Conservation (phyloP, 2,888 invertebrate species). For the Sicus ferrugineus region DNA sequence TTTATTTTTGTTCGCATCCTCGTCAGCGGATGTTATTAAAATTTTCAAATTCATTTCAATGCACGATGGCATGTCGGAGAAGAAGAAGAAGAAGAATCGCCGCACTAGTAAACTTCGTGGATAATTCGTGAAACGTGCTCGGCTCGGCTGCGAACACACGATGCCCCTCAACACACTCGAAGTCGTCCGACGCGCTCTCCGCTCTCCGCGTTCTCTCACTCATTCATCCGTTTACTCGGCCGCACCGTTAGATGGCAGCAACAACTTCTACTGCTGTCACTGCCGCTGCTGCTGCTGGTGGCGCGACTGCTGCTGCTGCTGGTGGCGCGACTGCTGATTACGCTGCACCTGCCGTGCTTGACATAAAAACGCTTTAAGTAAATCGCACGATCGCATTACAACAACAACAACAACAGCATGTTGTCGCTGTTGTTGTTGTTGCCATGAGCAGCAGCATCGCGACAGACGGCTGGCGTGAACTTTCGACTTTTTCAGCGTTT, state of each 20-base stretch:
- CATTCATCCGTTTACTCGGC: background rate
- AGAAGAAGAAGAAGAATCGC: background rate
- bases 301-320: background rate
- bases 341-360: background rate
- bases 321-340: background rate
- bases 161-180: background rate
- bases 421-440: background rate
- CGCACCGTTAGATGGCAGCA: background rate
- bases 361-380: background rate
- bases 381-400: background rate
- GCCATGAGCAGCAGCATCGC: background rate
- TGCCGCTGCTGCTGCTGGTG: background rate
- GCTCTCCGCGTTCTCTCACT: background rate
- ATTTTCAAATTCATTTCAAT: constrained; percentile 10
- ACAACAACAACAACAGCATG: background rate
- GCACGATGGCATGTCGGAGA: background rate
- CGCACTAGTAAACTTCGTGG: background rate
- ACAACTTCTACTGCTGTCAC: background rate
- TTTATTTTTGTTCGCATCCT: too few species aligned
- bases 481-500: background rate
- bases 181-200: background rate
- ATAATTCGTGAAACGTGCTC: constrained; percentile 8
- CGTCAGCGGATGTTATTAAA: background rate
- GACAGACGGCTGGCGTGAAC: background rate
- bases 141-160: background rate